phyloP scores from a whole-genome alignment of 2,888 invertebrate genomes.

The Phyllotreta striolata region DNA sequence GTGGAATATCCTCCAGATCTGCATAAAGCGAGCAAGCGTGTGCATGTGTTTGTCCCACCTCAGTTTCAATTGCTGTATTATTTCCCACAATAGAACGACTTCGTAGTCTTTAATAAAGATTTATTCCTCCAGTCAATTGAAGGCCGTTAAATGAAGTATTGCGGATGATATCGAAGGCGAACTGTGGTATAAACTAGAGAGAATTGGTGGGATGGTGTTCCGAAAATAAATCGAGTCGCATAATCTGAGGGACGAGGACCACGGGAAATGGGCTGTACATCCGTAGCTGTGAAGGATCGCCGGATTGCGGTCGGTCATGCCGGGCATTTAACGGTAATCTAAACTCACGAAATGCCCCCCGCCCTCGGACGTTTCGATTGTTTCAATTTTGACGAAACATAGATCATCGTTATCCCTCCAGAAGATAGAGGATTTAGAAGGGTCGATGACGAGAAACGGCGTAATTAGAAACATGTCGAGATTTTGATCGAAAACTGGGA shows the following conservation, averaged over 20 bases:
- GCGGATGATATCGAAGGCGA: neutral
- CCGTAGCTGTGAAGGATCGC: slow-evolving; percentile 50
- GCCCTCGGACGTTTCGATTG: slow-evolving; percentile 22
- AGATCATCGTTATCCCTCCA: slow-evolving; percentile 11
- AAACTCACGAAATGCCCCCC: slow-evolving; percentile 48
- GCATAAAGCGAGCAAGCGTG: no score
- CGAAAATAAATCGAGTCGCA: slow-evolving; percentile 53
- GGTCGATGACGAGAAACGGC: slow-evolving; percentile 20
- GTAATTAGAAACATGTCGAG: neutral
- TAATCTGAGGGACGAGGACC: slow-evolving; percentile 48
- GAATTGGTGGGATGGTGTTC: slow-evolving; percentile 7
- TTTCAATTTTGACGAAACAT: slow-evolving; percentile 20
- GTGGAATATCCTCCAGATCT: no score
- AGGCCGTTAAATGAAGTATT: neutral
- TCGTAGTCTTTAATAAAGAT: no score
- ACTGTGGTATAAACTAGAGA: neutral
- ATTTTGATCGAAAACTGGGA: no score
- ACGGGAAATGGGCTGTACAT: slow-evolving; percentile 54
- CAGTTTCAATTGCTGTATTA: no score
- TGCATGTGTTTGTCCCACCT: no score
- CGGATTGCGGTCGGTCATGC: slow-evolving; percentile 46
- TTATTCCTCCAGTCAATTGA: no score
- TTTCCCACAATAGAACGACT: no score
- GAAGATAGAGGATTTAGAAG: slow-evolving; percentile 11
- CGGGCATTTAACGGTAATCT: slow-evolving; percentile 53